Base-by-base conservation (phyloP, 2,888 invertebrate genomes). In the Subacronicta megacephala region DNA sequence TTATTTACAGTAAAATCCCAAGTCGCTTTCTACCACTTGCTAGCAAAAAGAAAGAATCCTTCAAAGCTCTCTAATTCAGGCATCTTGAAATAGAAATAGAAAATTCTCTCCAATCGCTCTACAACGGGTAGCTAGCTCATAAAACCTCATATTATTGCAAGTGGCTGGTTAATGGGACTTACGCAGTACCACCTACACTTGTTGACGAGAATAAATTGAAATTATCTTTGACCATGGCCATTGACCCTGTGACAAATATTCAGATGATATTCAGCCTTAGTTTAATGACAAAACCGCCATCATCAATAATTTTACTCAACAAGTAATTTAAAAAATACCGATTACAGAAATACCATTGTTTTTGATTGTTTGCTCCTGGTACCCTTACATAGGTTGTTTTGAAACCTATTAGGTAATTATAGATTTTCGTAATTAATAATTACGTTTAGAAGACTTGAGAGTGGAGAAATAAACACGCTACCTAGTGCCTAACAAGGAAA, bases 221-320 rank as follows among this genome's bases (percentile, higher is more conserved):
- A 74, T 77, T 77, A 79, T 78, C 77, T 73, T 52, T 75, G 82
- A 75, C 52, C 82, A 50, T 77, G 82, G 75, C 52, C 82, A 50
- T 77, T 80, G 81, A 80, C 78, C 78, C 62, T 67, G 50, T 46
- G 57, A 62, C 67, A 44, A 29, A 49, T 66, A 43, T 55, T 68
- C 45, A 45, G 44, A 33, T 49, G 33, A 46, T 38, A 58, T 44
- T 61, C 55, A 41, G 35, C 17, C 26, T 20, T 26, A 42, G 43
- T 20, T 15, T 17, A 44, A 33, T 46, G 41, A 17, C 12, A 3
- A 35, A 35, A 35, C 40, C 20, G 7, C 4, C 7, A 4, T 18
- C 18, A 18, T 18, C 2, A 18, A 18, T 7, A 3, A 20, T 20
- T 20, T 6, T 6, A 20, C 6, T 1, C 20, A 6, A 6, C 20